A percentile compares a stretch with the other conserved stretches of the same genome.
phyloP scores from a whole-genome alignment of 2,113 vertebrate genomes.

The Thinocorus orbignyianus region DNA sequence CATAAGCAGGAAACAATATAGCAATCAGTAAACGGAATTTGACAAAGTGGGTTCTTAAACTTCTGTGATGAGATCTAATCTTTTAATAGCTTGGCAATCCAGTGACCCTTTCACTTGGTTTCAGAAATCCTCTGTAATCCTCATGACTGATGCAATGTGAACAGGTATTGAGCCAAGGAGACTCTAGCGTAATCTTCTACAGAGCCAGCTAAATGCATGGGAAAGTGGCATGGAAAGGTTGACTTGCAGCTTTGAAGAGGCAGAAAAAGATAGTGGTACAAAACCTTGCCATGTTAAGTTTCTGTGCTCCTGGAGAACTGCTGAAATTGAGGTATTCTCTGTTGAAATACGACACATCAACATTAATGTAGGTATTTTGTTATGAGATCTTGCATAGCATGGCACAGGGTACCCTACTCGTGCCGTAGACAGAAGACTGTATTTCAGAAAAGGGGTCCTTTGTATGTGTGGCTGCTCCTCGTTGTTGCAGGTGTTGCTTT shows the following conservation, averaged over 20 bases:
- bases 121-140: neutral
- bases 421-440: neutral
- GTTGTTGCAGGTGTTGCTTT: neutral
- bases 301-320: neutral
- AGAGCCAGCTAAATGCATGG: neutral
- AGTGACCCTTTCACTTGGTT: neutral
- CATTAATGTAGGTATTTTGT: too few relatives aligned
- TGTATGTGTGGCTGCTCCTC: neutral
- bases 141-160: neutral
- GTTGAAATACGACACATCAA: neutral
- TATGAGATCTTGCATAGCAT: neutral
- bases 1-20: neutral
- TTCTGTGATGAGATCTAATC: neutral
- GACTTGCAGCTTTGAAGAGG: neutral
- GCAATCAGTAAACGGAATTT: neutral
- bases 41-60: neutral
- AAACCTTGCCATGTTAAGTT: neutral
- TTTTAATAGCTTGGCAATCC: neutral
- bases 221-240: neutral
- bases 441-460: neutral
- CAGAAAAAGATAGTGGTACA: neutral
- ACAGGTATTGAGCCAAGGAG: accelerated
- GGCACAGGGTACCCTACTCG: neutral
- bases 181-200: neutral
- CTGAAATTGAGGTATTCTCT: neutral